A percentile compares a stretch with the other conserved stretches of the same genome.
These are phyloP conservation scores for Acleris emargana DNA, from an alignment of 2,888 invertebrate genomes.

Conservation along the genomic window DNA sequence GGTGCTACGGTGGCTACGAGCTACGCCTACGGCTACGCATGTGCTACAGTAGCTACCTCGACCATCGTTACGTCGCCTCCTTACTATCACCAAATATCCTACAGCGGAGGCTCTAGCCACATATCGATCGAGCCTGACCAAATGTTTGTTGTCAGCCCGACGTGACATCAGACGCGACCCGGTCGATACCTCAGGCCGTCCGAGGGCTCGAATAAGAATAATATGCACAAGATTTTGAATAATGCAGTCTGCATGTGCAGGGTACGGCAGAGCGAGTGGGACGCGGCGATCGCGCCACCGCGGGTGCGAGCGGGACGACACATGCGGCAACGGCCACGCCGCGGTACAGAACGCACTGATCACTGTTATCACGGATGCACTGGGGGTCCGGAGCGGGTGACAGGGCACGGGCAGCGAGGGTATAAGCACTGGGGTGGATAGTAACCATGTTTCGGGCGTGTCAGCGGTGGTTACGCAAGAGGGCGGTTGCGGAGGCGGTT, in stretches of 20 bases:
- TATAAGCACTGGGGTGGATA: conserved; percentile 43
- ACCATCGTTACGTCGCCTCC: conserved; percentile 12
- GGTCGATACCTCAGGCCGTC: conserved; percentile 18
- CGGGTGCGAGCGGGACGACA: conserved; percentile 63
- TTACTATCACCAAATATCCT: conserved; percentile 5
- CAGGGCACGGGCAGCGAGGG: conserved; percentile 39
- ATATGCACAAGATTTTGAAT: conserved; percentile 55
- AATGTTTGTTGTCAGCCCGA: conserved; percentile 13
- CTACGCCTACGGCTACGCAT: conserved; percentile 38
- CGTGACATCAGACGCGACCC: conserved; percentile 8
- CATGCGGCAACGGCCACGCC: conserved; percentile 58
- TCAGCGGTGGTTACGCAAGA: conserved; percentile 65
- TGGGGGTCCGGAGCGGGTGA: conserved; percentile 20
- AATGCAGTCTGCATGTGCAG: conserved; percentile 74
- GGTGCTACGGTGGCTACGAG: conserved; percentile 44
- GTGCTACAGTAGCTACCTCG: conserved; percentile 29
- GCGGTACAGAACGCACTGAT: conserved; percentile 39
- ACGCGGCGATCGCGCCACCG: conserved; percentile 49
- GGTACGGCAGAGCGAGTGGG: conserved; percentile 55
- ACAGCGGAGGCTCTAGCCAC: conserved; percentile 19
- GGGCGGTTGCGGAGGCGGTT: conserved; percentile 41
- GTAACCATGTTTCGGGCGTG: conserved; percentile 62
- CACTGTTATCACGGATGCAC: conserved; percentile 36
- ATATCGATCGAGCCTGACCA: conserved; percentile 29
- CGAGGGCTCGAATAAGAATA: conserved; percentile 8